Evolutionary conservation across 2,113 vertebrate species (phyloP), one percentile per base, ranked within the genome.

Genomic region (Morone saxatilis): DNA sequence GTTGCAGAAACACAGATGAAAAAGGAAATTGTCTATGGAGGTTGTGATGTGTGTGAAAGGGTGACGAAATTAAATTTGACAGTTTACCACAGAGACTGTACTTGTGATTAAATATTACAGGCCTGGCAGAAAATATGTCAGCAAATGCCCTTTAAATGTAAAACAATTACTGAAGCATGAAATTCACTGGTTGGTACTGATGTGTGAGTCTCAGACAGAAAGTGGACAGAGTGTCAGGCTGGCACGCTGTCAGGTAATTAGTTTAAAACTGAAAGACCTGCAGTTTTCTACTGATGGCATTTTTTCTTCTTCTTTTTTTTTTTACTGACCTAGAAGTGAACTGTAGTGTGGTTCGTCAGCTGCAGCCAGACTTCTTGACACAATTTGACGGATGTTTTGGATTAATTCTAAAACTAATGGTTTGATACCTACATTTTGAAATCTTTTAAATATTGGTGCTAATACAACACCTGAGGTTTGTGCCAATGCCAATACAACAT

Each of bases 101-200:
- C 22, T 13, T 75, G 25, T 56, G 62, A 77, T 69, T 77, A 67
- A 73, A 78, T 75, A 65, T 57, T 75, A 73, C 31, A 74, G 56
- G 54, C 54, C 74, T 59, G 41, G 40, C 40, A 73, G 56, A 48
- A 57, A 74, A 65, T 57, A 59, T 67, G 65, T 40, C 59, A 71
- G 72, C 31, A 57, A 85, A 73, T 81, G 31, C 48, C 73, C 69
- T 63, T 86, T 61, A 45, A 78, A 78, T 63, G 22, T 69, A 82
- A 69, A 86, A 75, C 59, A 75, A 53, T 69, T 50, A 86, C 17
- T 41, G 59, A 63, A 86, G 79, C 80, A n/a, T 82, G 62, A 86
- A 82, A 81, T 78, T 67, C 78, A 57, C 40, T 57, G 14, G 54
- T 51, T 50, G 20, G 19, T 4, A 1, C 45, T 66, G 77, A 80